Evolutionary conservation across 2,888 invertebrate genomes (phyloP).

Genomic region (Argyresthia albistria): DNA sequence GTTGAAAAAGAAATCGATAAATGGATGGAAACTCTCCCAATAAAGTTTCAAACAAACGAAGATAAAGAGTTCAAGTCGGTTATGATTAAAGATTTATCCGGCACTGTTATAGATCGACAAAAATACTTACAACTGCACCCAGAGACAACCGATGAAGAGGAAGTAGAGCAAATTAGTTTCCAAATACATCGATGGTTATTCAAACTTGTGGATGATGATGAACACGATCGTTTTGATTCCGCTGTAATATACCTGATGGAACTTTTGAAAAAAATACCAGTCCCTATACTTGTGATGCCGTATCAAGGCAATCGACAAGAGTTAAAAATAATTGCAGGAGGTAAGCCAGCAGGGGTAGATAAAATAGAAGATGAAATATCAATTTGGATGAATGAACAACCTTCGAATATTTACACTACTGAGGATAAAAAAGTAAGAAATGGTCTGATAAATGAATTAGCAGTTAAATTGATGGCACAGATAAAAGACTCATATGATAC

Average conservation of each 20-base stretch:
- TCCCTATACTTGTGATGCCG: not conserved
- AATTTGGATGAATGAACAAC: slow-evolving; percentile 37
- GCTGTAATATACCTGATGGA: not conserved
- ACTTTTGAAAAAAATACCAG: not conserved
- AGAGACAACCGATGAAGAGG: not conserved
- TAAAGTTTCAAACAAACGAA: slow-evolving; percentile 17
- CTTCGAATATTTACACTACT: slow-evolving; percentile 20
- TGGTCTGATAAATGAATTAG: not conserved
- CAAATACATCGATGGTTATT: not conserved
- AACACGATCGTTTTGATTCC: too few species aligned
- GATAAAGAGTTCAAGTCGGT: slow-evolving; percentile 26
- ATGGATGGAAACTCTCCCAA: slow-evolving; percentile 32
- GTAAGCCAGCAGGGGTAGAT: slow-evolving; percentile 15
- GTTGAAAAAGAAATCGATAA: slow-evolving; percentile 19
- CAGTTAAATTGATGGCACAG: not conserved
- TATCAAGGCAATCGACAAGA: not conserved
- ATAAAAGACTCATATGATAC: slow-evolving; percentile 7
- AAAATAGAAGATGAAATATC: slow-evolving; percentile 38
- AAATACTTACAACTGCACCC: slow-evolving; percentile 23
- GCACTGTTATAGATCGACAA: slow-evolving; percentile 26
- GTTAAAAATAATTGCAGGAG: not conserved
- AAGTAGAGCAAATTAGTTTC: not conserved
- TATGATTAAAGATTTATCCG: slow-evolving; percentile 29
- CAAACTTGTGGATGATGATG: not conserved
- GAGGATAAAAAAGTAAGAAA: slow-evolving; percentile 16